Evolutionary conservation across 2,113 vertebrate species (phyloP).

Genomic region (Burhinus oedicnemus): DNA sequence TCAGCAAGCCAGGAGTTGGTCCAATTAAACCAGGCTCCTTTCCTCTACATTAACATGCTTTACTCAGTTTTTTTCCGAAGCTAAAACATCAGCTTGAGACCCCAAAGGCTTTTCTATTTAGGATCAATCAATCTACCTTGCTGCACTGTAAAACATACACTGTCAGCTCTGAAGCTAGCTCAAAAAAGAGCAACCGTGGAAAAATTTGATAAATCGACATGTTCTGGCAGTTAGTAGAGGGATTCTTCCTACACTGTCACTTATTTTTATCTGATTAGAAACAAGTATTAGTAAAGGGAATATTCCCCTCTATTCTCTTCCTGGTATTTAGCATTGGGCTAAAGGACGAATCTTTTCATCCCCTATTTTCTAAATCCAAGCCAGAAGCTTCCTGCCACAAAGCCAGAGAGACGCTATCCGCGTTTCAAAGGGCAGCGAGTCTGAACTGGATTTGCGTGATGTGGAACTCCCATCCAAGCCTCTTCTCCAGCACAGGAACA

Average conservation of each 20-base stretch:
- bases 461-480: neutral
- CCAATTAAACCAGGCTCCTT: slow-evolving; percentile 64
- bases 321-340: neutral
- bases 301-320: slow-evolving; percentile 7
- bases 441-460: neutral
- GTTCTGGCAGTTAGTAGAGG: slow-evolving; percentile 45
- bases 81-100: slow-evolving; percentile 53
- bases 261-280: slow-evolving; percentile 68
- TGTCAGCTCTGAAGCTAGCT: slow-evolving; percentile 46
- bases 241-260: slow-evolving; percentile 57
- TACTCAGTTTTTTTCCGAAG: slow-evolving; percentile 25
- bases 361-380: neutral
- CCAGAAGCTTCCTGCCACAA: neutral
- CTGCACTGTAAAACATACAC: slow-evolving; percentile 62
- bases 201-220: slow-evolving; percentile 65
- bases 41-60: slow-evolving; percentile 67
- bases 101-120: slow-evolving; percentile 68
- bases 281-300: slow-evolving; percentile 36
- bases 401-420: neutral
- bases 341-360: neutral
- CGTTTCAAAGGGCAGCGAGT: neutral
- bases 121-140: slow-evolving; percentile 71
- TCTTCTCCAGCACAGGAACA: neutral
- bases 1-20: slow-evolving; percentile 64
- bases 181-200: slow-evolving; percentile 56